Evolutionary conservation across 2,797 vertebrate genomes (phyloP).

Genomic region (Enteromius mattozi): DNA sequence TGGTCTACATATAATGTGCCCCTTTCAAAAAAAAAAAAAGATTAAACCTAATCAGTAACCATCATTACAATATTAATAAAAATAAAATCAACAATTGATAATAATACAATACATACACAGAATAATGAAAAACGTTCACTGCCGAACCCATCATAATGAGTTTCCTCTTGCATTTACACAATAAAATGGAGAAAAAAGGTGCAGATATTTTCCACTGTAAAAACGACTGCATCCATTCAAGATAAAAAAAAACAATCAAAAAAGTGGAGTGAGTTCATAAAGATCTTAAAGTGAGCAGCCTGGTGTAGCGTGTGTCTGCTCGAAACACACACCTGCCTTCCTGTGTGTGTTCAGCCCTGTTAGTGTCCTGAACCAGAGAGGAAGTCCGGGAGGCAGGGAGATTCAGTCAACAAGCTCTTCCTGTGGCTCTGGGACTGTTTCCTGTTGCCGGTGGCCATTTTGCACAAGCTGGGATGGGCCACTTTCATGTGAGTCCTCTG

Average conservation of each 20-base stretch:
- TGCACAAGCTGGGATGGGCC: conserved; percentile 72
- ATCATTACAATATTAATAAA: conserved; percentile 78
- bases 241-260: conserved; percentile 17
- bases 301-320: conserved; percentile 38
- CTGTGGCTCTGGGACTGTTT: conserved; percentile 77
- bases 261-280: conserved; percentile 64
- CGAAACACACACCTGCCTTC: conserved; percentile 51
- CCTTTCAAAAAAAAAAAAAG: conserved; percentile 60
- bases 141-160: conserved; percentile 72
- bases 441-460: conserved; percentile 72
- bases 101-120: conserved; percentile 84
- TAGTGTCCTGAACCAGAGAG: conserved; percentile 79
- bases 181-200: conserved; percentile 64
- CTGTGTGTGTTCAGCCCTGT: conserved; percentile 59
- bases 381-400: conserved; percentile 74
- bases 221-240: conserved; percentile 61
- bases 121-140: conserved; percentile 67
- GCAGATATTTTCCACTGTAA: conserved; percentile 47
- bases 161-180: conserved; percentile 68
- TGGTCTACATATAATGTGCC: conserved; percentile 72
- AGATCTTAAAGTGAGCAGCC: conserved; percentile 61
- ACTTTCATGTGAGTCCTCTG: conserved; percentile 74
- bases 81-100: conserved; percentile 82
- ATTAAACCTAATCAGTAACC: conserved; percentile 62
- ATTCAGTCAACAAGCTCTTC: conserved; percentile 75